Base-by-base conservation (phyloP, 2,113 vertebrate genomes). In the Osmerus mordax region DNA sequence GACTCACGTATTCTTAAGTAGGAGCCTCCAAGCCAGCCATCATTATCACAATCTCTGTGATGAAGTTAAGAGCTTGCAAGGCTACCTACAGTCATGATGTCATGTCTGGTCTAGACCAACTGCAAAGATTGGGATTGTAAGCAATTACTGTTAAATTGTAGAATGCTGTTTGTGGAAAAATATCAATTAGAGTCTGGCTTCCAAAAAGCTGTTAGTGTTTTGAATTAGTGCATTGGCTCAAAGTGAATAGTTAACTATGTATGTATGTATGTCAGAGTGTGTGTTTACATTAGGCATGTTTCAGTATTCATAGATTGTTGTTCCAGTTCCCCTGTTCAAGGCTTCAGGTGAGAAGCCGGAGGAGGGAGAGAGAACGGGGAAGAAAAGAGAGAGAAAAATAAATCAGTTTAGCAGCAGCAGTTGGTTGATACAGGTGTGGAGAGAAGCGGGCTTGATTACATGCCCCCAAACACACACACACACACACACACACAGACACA, bases 21-120 rank as follows among this genome's bases (percentile, higher is more conserved):
- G 4, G 7, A 36, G 5, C 32, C 32, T 36, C 7, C 32, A 36
- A 7, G 32, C 32, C 32, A 6, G 32, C 32, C 32, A 36, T 36
- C 32, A 6, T 36, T 36, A 36, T 36, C 32, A 36, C 32, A 36
- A 36, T 36, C 32, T 36, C 32, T 83, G 87, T 86, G 84, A 86
- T 82, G 84, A 81, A 84, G 84, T 86, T 86, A 83, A 86, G 84
- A 89, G 83, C 78, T 77, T 86, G 82, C 80, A 77, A 73, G 81
- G 78, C 77, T 89, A 90, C 89, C 88, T 90, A 87, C 84, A 81
- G 85, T 87, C 77, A 89, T 90, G 90, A 91, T 87, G 89, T 91
- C 88, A 90, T 81, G 89, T 91, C 89, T 90, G 16, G 87, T 85
- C 84, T 64, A 76, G 73, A 80, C 78, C 72, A 71, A 73, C 74